Percentiles rank a stretch among this genome's conserved stretches.
These are phyloP conservation scores for Anagyrus pseudococci DNA, from an alignment of 2,888 invertebrate species.

Conservation along the genomic window DNA sequence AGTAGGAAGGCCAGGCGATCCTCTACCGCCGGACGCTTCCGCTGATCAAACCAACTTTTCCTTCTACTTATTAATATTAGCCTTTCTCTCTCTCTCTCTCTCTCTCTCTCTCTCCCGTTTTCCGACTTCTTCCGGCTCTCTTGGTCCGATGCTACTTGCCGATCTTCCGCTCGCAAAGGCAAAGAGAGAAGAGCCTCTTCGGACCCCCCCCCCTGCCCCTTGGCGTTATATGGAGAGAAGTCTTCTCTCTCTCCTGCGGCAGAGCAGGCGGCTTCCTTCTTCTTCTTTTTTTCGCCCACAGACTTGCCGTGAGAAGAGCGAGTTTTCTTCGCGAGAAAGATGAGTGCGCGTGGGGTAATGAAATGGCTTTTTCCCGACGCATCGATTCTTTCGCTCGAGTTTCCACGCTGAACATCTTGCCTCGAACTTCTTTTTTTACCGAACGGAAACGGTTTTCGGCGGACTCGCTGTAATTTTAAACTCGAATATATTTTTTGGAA, in stretches of 20 bases:
- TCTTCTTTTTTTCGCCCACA: not conserved
- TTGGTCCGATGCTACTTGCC: not conserved
- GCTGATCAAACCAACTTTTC: constrained; percentile 61
- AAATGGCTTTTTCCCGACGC: constrained; percentile 30
- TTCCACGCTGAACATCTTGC: too few relatives aligned
- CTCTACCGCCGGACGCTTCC: constrained; percentile 25
- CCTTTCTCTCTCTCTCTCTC: constrained; percentile 16
- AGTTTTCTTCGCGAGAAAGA: not conserved
- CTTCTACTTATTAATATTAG: constrained; percentile 61
- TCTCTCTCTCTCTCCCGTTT: constrained; percentile 11
- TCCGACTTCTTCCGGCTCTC: constrained; percentile 1
- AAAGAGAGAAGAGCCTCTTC: too few relatives aligned
- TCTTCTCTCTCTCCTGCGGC: too few relatives aligned
- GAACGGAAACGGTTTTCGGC: too few relatives aligned
- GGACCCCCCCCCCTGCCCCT: too few relatives aligned
- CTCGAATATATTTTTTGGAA: too few relatives aligned
- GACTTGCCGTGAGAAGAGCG: not conserved
- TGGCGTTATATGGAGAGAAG: too few relatives aligned
- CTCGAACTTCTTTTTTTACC: too few relatives aligned
- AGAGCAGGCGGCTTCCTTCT: not conserved
- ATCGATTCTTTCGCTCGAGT: too few relatives aligned
- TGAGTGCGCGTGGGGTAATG: constrained; percentile 24
- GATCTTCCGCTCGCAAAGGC: constrained; percentile 4
- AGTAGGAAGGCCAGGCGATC: constrained; percentile 44
- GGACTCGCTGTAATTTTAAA: too few relatives aligned